Evolutionary conservation across 2,797 vertebrate species (phyloP).

Genomic region (Pteropus rufus): DNA sequence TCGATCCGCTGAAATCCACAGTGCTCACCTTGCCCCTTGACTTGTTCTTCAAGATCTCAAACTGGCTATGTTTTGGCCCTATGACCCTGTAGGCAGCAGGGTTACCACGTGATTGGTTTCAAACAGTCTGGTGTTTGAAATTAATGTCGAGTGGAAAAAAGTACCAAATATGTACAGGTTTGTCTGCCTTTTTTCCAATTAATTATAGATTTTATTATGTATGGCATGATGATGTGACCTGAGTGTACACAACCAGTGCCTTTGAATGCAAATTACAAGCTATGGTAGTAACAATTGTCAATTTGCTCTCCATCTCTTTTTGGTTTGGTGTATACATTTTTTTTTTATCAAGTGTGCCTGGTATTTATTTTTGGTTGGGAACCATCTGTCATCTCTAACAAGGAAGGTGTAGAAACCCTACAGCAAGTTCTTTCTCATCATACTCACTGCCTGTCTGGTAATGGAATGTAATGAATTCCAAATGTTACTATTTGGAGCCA

Average conservation of each 20-base stretch:
- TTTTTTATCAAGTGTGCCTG: not conserved
- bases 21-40: not conserved
- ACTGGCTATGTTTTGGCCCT: not conserved
- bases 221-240: not conserved
- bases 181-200: not conserved
- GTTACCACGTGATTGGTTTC: not conserved
- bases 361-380: conserved; percentile 2
- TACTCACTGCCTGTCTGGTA: not conserved
- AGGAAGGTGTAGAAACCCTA: not conserved
- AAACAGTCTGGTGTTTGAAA: not conserved
- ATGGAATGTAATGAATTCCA: not conserved
- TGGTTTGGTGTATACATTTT: not conserved
- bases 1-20: not conserved
- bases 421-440: not conserved
- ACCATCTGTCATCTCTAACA: not conserved
- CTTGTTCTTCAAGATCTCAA: not conserved
- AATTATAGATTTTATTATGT: not conserved
- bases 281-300: not conserved
- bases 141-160: not conserved
- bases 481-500: not conserved
- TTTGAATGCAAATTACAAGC: not conserved
- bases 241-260: not conserved
- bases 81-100: not conserved
- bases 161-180: not conserved
- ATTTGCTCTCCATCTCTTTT: not conserved